Evolutionary conservation across 2,797 vertebrate species (phyloP).

Genomic region (Phaenicophaeus curvirostris): DNA sequence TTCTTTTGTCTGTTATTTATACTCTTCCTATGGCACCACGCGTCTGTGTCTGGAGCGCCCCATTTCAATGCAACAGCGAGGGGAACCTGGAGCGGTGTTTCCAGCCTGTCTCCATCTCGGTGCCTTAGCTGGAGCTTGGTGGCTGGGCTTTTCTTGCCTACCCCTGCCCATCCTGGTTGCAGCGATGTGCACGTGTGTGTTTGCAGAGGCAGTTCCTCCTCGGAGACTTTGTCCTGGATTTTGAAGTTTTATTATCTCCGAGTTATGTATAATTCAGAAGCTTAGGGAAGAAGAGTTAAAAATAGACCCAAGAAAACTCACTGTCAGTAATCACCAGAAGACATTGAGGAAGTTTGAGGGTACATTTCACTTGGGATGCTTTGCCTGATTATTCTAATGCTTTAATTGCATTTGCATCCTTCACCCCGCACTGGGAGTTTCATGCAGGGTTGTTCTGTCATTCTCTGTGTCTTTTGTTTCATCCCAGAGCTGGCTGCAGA

Average conservation of each 20-base stretch:
- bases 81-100: not conserved
- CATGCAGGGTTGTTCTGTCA: not conserved
- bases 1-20: constrained; percentile 72
- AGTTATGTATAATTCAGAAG: constrained; percentile 13
- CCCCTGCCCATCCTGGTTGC: not conserved
- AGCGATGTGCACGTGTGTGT: not conserved
- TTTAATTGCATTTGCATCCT: constrained; percentile 52
- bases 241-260: constrained; percentile 13
- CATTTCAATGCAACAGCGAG: not conserved
- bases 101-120: not conserved
- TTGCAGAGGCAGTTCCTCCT: not conserved
- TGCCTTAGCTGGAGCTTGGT: not conserved
- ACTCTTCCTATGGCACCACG: constrained; percentile 53
- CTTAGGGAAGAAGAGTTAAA: not conserved
- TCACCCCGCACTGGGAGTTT: not conserved
- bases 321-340: not conserved
- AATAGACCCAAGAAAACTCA: not conserved
- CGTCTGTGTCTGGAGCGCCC: constrained; percentile 16
- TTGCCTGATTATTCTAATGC: constrained; percentile 2
- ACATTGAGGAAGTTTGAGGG: not conserved
- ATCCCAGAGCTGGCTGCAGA: not conserved
- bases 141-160: not conserved
- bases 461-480: not conserved
- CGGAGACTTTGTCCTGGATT: constrained; percentile 27
- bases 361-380: not conserved